These are phyloP conservation scores for Spea hammondii DNA, from an alignment of 2,797 vertebrate species.

Conservation along the genomic window DNA sequence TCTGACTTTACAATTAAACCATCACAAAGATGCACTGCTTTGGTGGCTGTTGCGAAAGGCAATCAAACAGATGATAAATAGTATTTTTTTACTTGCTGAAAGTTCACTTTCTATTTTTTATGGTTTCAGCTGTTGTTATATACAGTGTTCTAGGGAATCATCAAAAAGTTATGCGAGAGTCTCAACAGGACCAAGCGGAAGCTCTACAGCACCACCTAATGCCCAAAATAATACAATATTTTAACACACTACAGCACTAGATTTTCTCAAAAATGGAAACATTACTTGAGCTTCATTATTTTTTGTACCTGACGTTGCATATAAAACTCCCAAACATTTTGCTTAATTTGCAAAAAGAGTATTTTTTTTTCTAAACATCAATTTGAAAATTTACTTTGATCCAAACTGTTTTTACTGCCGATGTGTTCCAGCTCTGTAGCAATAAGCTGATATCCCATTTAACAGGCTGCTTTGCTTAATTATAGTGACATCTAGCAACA, in stretches of 20 bases:
- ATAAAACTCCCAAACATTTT: constrained; percentile 21
- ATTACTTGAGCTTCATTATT: neutral
- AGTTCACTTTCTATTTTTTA: constrained; percentile 54
- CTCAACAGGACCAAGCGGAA: constrained; percentile 16
- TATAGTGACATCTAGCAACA: constrained; percentile 31
- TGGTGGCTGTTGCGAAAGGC: constrained; percentile 47
- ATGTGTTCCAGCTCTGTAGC: constrained; percentile 9
- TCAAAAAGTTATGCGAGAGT: constrained; percentile 48
- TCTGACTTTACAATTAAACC: constrained; percentile 53
- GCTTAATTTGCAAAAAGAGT: constrained; percentile 26
- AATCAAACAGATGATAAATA: constrained; percentile 54
- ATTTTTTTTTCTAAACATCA: constrained; percentile 39
- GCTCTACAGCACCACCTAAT: constrained; percentile 42
- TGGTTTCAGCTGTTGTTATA: constrained; percentile 54
- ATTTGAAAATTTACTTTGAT: constrained; percentile 32
- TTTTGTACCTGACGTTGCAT: constrained; percentile 34
- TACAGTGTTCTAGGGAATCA: constrained; percentile 53
- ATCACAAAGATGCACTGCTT: constrained; percentile 52
- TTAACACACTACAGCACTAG: neutral
- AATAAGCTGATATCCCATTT: constrained; percentile 37
- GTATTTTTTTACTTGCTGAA: constrained; percentile 53
- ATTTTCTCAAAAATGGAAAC: constrained; percentile 4
- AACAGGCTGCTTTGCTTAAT: constrained; percentile 45
- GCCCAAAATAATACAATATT: constrained; percentile 1
- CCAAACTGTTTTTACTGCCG: constrained; percentile 14